A percentile compares a stretch with the other conserved stretches of the same genome.
These are phyloP conservation scores for Euwallacea similis DNA, from an alignment of 1,140 invertebrate genomes.

Conservation along the genomic window DNA sequence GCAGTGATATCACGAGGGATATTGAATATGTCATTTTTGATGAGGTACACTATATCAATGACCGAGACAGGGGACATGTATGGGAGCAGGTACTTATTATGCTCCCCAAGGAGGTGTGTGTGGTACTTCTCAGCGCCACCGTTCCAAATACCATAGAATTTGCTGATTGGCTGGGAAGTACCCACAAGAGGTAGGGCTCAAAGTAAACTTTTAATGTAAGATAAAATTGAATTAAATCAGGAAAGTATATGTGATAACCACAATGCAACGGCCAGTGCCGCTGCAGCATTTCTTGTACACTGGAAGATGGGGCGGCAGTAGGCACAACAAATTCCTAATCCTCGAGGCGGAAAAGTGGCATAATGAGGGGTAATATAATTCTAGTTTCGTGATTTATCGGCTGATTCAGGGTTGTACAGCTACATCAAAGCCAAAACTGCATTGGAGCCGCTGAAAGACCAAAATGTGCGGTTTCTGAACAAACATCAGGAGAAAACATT, in stretches of 20 bases:
- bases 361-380: constrained; percentile 66
- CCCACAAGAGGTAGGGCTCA: constrained; percentile 67
- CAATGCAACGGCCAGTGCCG: constrained; percentile 91
- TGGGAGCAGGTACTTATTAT: constrained; percentile 99
- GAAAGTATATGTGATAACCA: constrained; percentile 95
- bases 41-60: constrained; percentile 97
- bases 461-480: constrained; percentile 43
- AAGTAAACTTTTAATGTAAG: not conserved
- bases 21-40: constrained; percentile 99
- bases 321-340: constrained; percentile 76
- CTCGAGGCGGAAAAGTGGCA: constrained; percentile 72
- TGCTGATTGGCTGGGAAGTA: constrained; percentile 95
- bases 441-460: constrained; percentile 41
- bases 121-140: constrained; percentile 97
- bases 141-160: constrained; percentile 97
- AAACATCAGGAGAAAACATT: constrained; percentile 77
- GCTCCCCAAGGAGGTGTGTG: constrained; percentile 89
- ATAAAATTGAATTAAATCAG: constrained; percentile 44
- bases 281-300: constrained; percentile 93
- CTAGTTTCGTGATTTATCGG: not conserved
- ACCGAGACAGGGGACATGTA: constrained; percentile 96
- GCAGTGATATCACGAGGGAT: constrained; percentile 91
- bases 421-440: constrained; percentile 43
- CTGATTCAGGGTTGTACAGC: constrained; percentile 25
- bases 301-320: constrained; percentile 57